Evolutionary conservation across 2,113 vertebrate genomes (phyloP), one percentile per base, ranked within the genome.

Genomic region (Gymnorhina tibicen): DNA sequence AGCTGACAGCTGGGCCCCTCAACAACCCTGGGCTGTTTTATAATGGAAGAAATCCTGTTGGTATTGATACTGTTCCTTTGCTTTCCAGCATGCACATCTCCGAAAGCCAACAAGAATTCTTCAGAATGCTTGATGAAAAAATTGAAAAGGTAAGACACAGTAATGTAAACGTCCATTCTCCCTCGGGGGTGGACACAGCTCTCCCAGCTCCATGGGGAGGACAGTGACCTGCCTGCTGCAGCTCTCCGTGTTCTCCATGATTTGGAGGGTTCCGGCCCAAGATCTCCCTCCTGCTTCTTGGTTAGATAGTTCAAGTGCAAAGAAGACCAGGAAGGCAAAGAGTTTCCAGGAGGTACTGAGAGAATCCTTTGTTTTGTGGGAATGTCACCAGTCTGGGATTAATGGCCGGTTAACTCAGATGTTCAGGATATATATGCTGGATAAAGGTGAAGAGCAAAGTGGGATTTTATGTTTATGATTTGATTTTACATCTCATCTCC

Each of bases 41-140:
- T 60, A 60, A 22, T 35, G 37, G 56, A 46, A 27, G 27, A 44
- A 83, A 17, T 35, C 37, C 8, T 73, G 12, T 63, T 19, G 72
- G 62, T 87, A 59, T 27, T 60, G 41, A 74, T 28, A 12, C 17
- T 90, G 44, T 94, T 59, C 4, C 73, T 96, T 78, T 98, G 47
- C 91, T 66, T 97, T 98, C 97, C 98, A 99, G 99, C 97, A 99
- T 99, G 98, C 99, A 99, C 98, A 99, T 99, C 96, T 99, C 99
- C 81, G 99, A 99, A 98, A 99, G 99, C 98, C 99, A 99, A 97
- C 99, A 99, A 97, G 99, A 99, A 97, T 99, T 99, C 98, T 99
- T 99, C 98, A 98, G 99, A 97, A 99, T 99, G 99, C 98, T 99
- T 97, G 99, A 99, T 98, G 99, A 99, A 98, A 99, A 99, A 98